A percentile compares a stretch with the other conserved stretches of the same genome.
phyloP scores from a whole-genome alignment of 2,888 invertebrate species.

The Bugulina stolonifera region DNA sequence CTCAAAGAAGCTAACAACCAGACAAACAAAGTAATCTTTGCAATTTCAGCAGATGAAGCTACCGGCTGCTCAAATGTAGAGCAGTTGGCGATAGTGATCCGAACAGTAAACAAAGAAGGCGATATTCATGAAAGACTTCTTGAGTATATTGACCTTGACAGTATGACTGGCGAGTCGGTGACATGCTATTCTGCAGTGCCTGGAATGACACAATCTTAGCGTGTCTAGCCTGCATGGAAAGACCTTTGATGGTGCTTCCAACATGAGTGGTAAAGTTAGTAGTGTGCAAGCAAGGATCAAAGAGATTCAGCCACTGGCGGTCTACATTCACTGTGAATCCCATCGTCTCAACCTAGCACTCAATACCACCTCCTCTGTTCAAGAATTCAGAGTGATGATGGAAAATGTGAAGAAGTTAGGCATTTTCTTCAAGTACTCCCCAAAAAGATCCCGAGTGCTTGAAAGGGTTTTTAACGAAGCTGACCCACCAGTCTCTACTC shows the following conservation, averaged over 20 bases:
- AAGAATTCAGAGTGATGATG: too few relatives aligned
- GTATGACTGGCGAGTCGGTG: background rate
- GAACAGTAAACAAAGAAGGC: background rate
- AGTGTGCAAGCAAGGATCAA: background rate
- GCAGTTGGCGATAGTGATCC: background rate
- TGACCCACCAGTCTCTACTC: too few relatives aligned
- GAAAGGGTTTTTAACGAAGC: background rate
- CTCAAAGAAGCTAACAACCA: background rate
- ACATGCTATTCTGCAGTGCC: too few relatives aligned
- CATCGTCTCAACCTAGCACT: background rate
- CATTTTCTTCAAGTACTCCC: background rate
- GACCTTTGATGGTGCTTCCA: background rate
- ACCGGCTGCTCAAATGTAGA: background rate
- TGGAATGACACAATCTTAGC: too few relatives aligned
- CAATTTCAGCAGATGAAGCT: background rate
- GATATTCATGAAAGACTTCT: background rate
- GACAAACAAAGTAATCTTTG: background rate
- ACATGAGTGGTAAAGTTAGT: background rate
- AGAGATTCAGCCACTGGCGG: background rate
- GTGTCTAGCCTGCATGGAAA: too few relatives aligned
- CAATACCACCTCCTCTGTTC: too few relatives aligned
- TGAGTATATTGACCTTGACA: background rate
- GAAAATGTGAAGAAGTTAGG: background rate
- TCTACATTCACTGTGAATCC: background rate
- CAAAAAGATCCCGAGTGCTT: background rate